These are phyloP conservation scores for Sinelater perroti DNA, from an alignment of 2,888 invertebrate species.

Conservation along the genomic window DNA sequence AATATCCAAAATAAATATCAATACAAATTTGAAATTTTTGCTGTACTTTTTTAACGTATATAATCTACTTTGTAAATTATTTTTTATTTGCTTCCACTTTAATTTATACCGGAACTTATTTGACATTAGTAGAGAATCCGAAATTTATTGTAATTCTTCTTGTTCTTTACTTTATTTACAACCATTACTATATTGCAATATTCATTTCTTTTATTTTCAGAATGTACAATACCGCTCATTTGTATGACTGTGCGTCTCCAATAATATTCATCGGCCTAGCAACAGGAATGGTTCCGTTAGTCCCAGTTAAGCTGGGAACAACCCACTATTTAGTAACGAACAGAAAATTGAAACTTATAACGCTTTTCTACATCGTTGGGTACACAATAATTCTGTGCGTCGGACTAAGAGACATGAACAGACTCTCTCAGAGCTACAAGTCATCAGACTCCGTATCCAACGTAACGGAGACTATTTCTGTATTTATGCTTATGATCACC, in stretches of 20 bases:
- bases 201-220: not conserved
- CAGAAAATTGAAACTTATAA: not conserved
- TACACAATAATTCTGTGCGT: conserved; percentile 1
- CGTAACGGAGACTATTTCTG: not conserved
- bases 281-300: conserved; percentile 2
- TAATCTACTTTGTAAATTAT: too few species aligned
- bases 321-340: conserved; percentile 1
- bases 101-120: too few species aligned
- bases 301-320: not conserved
- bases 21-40: too few species aligned
- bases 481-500: conserved; percentile 10
- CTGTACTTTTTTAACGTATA: too few species aligned
- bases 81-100: too few species aligned
- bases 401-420: not conserved
- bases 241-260: not conserved
- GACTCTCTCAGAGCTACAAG: not conserved
- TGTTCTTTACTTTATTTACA: too few species aligned
- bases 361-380: not conserved
- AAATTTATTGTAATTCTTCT: too few species aligned
- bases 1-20: too few species aligned
- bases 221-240: not conserved
- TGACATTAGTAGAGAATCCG: too few species aligned
- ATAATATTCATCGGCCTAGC: not conserved
- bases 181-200: too few species aligned
- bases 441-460: not conserved